Base-by-base conservation (phyloP, 1,140 invertebrate genomes). In the Zaprionus ornatus region DNA sequence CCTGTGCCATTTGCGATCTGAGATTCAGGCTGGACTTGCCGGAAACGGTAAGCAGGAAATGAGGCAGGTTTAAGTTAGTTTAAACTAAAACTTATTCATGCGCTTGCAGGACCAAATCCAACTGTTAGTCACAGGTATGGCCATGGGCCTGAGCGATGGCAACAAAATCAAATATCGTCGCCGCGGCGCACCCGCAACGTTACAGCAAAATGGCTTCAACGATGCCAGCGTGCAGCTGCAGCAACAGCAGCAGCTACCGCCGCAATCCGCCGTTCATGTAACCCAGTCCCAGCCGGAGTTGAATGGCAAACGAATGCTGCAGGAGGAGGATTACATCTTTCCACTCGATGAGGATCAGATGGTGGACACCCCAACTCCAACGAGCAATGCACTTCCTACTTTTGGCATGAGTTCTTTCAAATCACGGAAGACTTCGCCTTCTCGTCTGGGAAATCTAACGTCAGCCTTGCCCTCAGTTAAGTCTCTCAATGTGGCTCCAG, bases 91-190 rank as follows among this genome's bases (percentile, higher is more conserved):
- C 21, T 10, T 17, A 17, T 15, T 5, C 0, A 1, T 29, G 3
- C 13, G 1, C 0, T 10, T 40, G 5, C 21, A 95, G 93, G 98
- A 99, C 92, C 97, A 99, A 93, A 95, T 99, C 73, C 98, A 99
- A 92, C 93, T 99, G 45, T 95, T 96, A 93, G 95, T 95, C 91
- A 93, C 93, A 55, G 96, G 96, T 50, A 96, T 96, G 95, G 95
- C 95, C 15, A 93, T 96, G 52, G 95, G 96, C 2, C 84, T 96
- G n/a, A 95, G 94, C 10, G 95, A 96, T 82, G 93, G 93, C 27
- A 93, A 92, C 40, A 94, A 93, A 84, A 77, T 74, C 71, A 74
- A 93, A 88, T 79, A 94, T 56, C 93, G 92, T 40, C 92, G 93
- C 56, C 93, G 77, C 13, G 75, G n/a, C 6, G 57, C 55, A 3